Evolutionary conservation across 1,140 invertebrate genomes (phyloP).

Genomic region (Portunus trituberculatus): DNA sequence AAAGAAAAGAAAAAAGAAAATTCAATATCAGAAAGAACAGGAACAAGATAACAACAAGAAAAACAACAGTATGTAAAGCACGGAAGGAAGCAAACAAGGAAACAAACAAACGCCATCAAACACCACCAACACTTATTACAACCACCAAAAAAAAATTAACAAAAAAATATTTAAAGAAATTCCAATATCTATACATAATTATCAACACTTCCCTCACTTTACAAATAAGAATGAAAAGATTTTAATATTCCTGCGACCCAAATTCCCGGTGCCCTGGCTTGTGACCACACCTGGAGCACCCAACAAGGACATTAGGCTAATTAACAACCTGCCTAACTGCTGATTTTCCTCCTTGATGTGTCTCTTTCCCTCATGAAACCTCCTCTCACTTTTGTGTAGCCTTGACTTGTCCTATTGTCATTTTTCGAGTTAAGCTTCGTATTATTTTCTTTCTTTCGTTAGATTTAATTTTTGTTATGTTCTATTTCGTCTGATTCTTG

Average conservation of each 20-base stretch:
- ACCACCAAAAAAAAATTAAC: no score
- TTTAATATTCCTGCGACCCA: not conserved
- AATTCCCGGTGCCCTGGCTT: not conserved
- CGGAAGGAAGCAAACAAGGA: no score
- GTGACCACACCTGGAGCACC: not conserved
- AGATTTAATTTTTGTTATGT: not conserved
- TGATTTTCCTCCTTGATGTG: not conserved
- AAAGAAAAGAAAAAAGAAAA: no score
- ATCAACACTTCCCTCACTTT: no score
- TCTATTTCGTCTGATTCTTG: no score
- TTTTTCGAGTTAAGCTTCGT: not conserved
- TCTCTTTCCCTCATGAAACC: not conserved
- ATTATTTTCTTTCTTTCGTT: not conserved
- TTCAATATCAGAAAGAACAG: no score
- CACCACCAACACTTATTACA: no score
- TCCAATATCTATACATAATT: no score
- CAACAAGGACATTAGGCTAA: not conserved
- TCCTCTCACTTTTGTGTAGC: not conserved
- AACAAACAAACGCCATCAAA: no score
- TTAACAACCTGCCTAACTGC: not conserved
- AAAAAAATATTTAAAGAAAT: no score
- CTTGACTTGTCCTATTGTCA: not conserved
- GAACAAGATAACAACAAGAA: no score
- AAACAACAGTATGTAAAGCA: no score
- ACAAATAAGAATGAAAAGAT: not conserved